phyloP scores from a whole-genome alignment of 2,888 invertebrate species.

The Sarcophaga carnaria region DNA sequence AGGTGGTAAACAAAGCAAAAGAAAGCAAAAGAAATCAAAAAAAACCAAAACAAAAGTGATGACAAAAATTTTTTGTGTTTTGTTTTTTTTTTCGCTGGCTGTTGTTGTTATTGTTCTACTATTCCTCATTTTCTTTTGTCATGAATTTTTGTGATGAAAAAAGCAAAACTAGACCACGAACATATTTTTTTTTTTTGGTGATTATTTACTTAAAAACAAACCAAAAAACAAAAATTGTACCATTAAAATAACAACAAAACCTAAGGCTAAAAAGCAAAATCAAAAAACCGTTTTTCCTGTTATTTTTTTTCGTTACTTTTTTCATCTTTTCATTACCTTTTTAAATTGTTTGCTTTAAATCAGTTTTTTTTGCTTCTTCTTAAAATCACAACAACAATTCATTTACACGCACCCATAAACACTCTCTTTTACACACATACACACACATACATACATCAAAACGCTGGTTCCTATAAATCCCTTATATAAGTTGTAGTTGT shows the following conservation, averaged over 20 bases:
- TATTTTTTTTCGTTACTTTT: neutral
- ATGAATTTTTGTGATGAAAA: neutral
- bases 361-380: neutral
- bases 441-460: neutral
- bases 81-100: neutral
- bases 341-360: neutral
- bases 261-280: neutral
- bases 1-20: neutral
- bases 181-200: conserved; percentile 27
- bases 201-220: conserved; percentile 8
- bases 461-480: no score
- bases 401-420: neutral
- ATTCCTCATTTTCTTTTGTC: neutral
- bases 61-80: neutral
- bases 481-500: neutral
- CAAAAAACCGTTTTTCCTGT: neutral
- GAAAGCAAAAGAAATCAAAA: neutral
- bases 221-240: neutral
- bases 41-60: neutral
- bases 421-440: neutral
- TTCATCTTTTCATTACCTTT: neutral
- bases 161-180: conserved; percentile 41
- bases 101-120: neutral
- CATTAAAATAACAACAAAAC: conserved; percentile 1
- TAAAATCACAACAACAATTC: neutral